These are phyloP conservation scores for Pelagia noctiluca DNA, from an alignment of 30 jellyfish, hydroid and myxozoan genomes.

Conservation along the genomic window DNA sequence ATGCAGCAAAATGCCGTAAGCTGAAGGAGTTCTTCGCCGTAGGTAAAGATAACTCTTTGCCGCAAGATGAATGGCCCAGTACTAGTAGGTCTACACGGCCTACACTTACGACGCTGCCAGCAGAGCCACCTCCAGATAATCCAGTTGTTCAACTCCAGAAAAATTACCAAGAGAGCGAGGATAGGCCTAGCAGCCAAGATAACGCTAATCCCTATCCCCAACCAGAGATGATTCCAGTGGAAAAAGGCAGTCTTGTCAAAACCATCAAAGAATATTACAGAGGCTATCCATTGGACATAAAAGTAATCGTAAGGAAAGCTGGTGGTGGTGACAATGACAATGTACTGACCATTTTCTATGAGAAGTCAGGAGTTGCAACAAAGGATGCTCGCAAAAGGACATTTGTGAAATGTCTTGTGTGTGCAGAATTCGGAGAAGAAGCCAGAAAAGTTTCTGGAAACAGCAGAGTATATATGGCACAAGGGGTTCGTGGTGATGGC, in stretches of 20 bases:
- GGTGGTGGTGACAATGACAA: too few relatives aligned
- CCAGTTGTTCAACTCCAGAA: background rate
- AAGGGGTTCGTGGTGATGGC: too few relatives aligned
- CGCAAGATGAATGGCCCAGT: too few relatives aligned
- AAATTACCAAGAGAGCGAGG: conserved; percentile 9
- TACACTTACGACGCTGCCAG: too few relatives aligned
- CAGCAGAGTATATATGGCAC: too few relatives aligned
- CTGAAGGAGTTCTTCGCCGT: conserved; percentile 24
- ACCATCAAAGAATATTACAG: conserved; percentile 15
- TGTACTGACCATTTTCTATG: conserved; percentile 14
- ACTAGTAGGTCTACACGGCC: too few relatives aligned
- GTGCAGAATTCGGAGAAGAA: too few relatives aligned
- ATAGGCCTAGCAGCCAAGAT: background rate
- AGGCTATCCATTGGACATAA: conserved; percentile 23
- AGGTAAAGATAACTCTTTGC: background rate
- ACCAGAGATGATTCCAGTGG: background rate
- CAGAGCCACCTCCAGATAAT: too few relatives aligned
- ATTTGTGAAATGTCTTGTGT: too few relatives aligned
- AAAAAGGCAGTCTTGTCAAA: background rate
- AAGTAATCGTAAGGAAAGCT: conserved; percentile 11
- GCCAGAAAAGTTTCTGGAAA: too few relatives aligned
- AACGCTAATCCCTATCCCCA: background rate
- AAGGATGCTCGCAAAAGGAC: conserved; percentile 44
- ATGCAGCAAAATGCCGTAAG: conserved; percentile 20
- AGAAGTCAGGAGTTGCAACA: conserved; percentile 26